Conservation (phyloP, 2,113 vertebrate genomes). For the Benitochromis conjunctus region DNA sequence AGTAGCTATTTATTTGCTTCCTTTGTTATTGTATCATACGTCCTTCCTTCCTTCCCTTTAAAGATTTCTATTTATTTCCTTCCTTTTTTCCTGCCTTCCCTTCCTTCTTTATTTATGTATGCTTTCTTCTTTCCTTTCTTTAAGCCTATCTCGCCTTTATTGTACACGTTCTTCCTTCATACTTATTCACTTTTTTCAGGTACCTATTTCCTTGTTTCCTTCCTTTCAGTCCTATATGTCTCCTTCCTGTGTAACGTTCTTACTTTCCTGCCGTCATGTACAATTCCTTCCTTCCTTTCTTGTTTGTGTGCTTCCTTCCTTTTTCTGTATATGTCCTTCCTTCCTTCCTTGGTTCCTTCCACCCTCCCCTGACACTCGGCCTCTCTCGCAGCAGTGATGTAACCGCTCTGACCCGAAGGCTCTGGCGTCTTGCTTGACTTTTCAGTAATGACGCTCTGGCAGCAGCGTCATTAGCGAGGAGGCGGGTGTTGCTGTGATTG, state of each 20-base stretch:
- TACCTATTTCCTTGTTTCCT: not conserved
- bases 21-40: not conserved
- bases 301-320: not conserved
- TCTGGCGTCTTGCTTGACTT: not conserved
- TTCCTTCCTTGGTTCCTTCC: not conserved
- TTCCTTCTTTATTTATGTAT: not conserved
- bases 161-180: not conserved
- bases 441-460: not conserved
- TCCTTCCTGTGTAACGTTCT: not conserved
- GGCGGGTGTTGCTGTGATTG: constrained; percentile 29
- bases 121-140: not conserved
- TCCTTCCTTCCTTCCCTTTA: not conserved
- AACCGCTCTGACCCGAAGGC: not conserved
- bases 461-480: constrained; percentile 4
- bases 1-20: not conserved
- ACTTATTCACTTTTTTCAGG: not conserved
- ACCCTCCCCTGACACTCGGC: not conserved
- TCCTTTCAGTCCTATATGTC: not conserved
- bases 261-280: not conserved
- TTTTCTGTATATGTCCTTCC: too few relatives aligned
- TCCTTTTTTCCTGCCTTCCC: not conserved
- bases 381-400: not conserved
- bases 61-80: not conserved
- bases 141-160: not conserved
- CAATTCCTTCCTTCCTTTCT: not conserved